Base-by-base conservation (phyloP, 2,113 vertebrate species). In the Charadrius vociferus region DNA sequence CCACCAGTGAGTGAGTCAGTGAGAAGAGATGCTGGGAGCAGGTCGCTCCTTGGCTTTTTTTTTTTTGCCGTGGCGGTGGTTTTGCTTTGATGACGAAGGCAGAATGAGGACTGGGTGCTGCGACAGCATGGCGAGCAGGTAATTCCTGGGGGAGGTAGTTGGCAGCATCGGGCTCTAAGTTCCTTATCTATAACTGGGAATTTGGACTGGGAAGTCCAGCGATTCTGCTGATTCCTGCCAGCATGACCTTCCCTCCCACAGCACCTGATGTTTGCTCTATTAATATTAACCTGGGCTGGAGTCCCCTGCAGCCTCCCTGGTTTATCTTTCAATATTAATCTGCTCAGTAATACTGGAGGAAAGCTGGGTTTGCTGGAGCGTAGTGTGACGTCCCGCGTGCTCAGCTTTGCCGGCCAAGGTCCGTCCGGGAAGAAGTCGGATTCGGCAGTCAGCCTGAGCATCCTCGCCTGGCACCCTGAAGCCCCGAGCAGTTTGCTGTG, bases 111-210 rank as follows among this genome's bases (percentile, higher is more conserved):
- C 22, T 24, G 49, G 11, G 11, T 53, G 45, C 18, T 2, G 2
- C 3, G 3, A 3, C 0, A 5, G 24, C 13, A 3, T 1, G 1
- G 12, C 1, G 20, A 85, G 71, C 86, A 61, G 59, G 32, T 72
- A 29, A 8, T 56, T 86, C 67, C 53, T 32, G 20, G 2, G 7
- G 68, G 26, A 74, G 8, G 84, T 9, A 1, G 23, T 41, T 65
- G 73, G 23, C 78, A 43, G 22, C 1, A 0, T 26, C 5, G 4
- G 55, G 55, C 70, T 86, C 34, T 3, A 0, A n/a, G 63, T 41
- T 80, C 72, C 47, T 91, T 66, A 74, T 67, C 81, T 74, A 2
- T 3, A 15, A 72, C 14, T 2, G 34, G 37, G 83, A 88, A 12
- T 90, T 86, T 86, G 91, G 37, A 81, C 67, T 56, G 62, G 24